phyloP scores from a whole-genome alignment of 1,140 invertebrate species.

The Tribolium madens region DNA sequence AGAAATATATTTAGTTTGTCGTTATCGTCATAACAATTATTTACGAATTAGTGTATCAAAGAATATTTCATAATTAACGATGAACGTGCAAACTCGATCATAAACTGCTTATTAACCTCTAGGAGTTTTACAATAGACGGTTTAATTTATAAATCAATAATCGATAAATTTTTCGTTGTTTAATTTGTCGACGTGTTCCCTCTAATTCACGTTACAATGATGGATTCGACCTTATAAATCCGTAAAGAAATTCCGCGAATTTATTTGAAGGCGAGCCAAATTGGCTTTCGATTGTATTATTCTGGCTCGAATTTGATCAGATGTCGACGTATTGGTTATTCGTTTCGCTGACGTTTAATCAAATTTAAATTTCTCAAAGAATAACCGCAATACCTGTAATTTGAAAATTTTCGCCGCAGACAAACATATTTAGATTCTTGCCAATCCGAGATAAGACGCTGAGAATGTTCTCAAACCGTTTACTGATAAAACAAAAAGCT shows the following conservation, averaged over 20 bases:
- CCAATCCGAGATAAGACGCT: not conserved
- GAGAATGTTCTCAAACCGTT: constrained; percentile 52
- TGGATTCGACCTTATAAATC: constrained; percentile 6
- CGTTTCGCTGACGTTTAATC: constrained; percentile 13
- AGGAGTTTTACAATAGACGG: not conserved
- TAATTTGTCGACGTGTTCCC: not conserved
- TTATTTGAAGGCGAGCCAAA: constrained; percentile 23
- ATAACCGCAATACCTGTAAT: not conserved
- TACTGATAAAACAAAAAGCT: constrained; percentile 60
- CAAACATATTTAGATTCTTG: too few relatives aligned
- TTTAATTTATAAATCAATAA: constrained; percentile 3
- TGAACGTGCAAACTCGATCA: not conserved
- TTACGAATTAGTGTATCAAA: not conserved
- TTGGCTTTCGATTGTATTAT: constrained; percentile 24
- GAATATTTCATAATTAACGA: not conserved
- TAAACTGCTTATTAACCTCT: not conserved
- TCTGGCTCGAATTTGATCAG: constrained; percentile 10
- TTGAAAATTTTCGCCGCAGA: not conserved
- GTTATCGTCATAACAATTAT: constrained; percentile 12
- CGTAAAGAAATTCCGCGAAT: not conserved
- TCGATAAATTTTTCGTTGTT: constrained; percentile 7
- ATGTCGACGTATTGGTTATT: constrained; percentile 20
- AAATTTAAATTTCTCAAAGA: not conserved
- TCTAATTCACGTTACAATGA: constrained; percentile 13
- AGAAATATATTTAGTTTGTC: not conserved